A percentile compares a stretch with the other conserved stretches of the same genome.
phyloP scores from a whole-genome alignment of 2,113 vertebrate species.

The Chamaetylas fuelleborni region DNA sequence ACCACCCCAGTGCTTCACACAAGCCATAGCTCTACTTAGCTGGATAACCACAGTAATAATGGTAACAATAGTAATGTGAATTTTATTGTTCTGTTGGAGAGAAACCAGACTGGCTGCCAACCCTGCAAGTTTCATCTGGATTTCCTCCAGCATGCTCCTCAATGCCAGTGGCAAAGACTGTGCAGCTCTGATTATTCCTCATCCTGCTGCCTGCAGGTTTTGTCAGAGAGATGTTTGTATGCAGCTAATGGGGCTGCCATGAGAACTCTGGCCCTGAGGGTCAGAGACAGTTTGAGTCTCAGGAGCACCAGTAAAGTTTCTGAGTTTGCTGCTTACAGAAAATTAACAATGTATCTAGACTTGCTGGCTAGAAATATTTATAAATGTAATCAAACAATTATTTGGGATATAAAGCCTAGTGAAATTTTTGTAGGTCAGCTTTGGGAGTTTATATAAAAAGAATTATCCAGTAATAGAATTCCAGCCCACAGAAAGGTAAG shows the following conservation, averaged over 20 bases:
- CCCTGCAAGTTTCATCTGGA: neutral
- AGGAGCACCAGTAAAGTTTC: neutral
- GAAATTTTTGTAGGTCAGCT: neutral
- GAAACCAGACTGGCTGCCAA: neutral
- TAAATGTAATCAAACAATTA: neutral
- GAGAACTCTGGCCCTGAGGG: neutral
- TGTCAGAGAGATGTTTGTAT: neutral
- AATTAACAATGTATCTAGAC: neutral
- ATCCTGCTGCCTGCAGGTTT: neutral
- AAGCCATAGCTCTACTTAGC: neutral
- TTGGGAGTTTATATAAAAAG: neutral
- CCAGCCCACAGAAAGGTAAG: neutral
- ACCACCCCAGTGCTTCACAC: neutral
- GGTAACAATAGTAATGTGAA: neutral
- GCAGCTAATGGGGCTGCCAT: neutral
- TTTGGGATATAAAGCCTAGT: neutral
- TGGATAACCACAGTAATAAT: neutral
- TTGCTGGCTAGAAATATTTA: neutral
- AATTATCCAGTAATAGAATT: neutral
- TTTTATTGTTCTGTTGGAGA: neutral
- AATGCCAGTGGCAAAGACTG: neutral
- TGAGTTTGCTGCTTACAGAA: neutral
- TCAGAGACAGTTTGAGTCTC: neutral
- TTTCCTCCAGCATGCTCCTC: neutral
- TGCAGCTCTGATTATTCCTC: neutral